Percentiles rank a stretch among this genome's conserved stretches.
These are phyloP conservation scores for Eupelmus urozonus DNA, from an alignment of 2,888 invertebrate genomes.

Conservation along the genomic window DNA sequence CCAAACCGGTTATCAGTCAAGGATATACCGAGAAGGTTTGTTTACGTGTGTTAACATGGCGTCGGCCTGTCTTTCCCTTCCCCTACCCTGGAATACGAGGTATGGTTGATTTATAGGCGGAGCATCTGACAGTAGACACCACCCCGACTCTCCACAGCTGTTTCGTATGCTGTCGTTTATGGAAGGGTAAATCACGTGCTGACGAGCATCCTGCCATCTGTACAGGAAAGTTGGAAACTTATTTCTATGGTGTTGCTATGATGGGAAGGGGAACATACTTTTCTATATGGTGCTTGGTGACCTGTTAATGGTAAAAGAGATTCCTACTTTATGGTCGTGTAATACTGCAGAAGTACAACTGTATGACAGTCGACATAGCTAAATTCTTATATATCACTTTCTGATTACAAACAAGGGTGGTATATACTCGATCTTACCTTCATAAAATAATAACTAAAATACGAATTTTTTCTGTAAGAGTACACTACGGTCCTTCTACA, in stretches of 20 bases:
- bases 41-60: slow-evolving; percentile 77
- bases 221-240: background rate
- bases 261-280: too few species aligned
- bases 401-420: too few species aligned
- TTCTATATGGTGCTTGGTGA: background rate
- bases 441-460: too few species aligned
- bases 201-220: slow-evolving; percentile 7
- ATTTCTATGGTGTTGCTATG: background rate
- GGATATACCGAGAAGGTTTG: slow-evolving; percentile 67
- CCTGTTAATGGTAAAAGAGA: background rate
- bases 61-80: slow-evolving; percentile 71
- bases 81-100: slow-evolving; percentile 60
- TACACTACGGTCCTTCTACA: too few species aligned
- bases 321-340: background rate
- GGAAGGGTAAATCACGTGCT: slow-evolving; percentile 13
- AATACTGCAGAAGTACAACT: background rate
- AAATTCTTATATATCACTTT: too few species aligned
- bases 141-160: slow-evolving; percentile 72
- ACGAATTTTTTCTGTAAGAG: too few species aligned
- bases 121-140: slow-evolving; percentile 75
- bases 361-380: background rate
- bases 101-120: slow-evolving; percentile 76
- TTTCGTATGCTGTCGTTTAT: slow-evolving; percentile 55
- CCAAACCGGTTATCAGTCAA: slow-evolving; percentile 48
- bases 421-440: too few species aligned